Evolutionary conservation across 2,888 invertebrate genomes (phyloP), one percentile per base, ranked within the genome.

Genomic region (Mactromeris polynyma): DNA sequence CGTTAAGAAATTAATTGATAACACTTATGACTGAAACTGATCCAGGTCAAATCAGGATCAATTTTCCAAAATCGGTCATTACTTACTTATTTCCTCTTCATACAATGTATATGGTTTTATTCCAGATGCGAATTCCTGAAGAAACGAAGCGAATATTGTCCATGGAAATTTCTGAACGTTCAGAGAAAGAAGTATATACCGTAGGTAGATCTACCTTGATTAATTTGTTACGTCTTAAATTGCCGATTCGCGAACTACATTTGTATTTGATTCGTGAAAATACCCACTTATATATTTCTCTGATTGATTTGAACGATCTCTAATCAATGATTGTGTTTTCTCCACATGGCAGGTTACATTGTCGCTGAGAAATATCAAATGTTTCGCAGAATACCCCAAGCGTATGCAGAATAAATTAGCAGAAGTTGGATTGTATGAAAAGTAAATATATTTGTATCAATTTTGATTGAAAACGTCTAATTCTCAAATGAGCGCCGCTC

Each of bases 361-460:
- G 31, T 94, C 95, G 0, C 86, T 95, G 40, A 82, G 95, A 69
- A 95, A 95, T 87, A 94, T 95, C 19, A 93, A 94, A 73, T 89
- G 94, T 79, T 93, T 94, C 33, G 91, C 93, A 17, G 95, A 95
- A 54, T 95, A 95, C 86, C 95, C 96, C 3, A 94, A 94, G 80
- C 83, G 94, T 80, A 96, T 96, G 96, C 96, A 96, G 89, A 87
- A 88, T 77, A 94, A 95, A 88, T 94, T 96, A n/a, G 95, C 95
- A 11, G 94, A 94, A 92, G 94, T 94, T 6, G 96, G 95, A n/a
- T 89, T 93, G 77, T 96, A 96, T 86, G 94, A 95, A 88, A 95
- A 93, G 96, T 96, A 90, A 73, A 90, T 69, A 21, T 26, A 6
- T 85, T 83, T 69, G 11, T 6, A 69, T n/a, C n/a, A n/a, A n/a